phyloP scores from a whole-genome alignment of 2,797 vertebrate genomes.

The Vespertilio murinus region DNA sequence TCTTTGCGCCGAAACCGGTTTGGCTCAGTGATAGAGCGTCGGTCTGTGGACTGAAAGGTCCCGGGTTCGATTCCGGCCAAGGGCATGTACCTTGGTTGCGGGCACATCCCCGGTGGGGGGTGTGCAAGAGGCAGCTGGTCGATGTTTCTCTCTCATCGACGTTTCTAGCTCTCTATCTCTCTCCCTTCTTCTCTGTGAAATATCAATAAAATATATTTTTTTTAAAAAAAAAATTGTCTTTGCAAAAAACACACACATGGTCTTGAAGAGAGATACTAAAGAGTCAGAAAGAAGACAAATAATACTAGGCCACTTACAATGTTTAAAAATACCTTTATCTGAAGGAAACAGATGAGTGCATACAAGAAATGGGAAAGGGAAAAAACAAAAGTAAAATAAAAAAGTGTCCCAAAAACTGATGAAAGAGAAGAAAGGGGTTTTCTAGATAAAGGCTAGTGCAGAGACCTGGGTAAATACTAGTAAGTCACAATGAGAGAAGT shows the following conservation, averaged over 20 bases:
- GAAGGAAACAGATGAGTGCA: conserved; percentile 4
- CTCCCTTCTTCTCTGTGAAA: no score
- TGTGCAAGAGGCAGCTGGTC: no score
- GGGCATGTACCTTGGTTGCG: no score
- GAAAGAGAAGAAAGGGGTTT: not conserved
- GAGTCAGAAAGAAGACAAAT: not conserved
- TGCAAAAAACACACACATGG: not conserved
- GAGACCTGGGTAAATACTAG: not conserved
- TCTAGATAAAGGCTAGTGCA: not conserved
- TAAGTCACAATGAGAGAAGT: not conserved
- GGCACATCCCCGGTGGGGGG: no score
- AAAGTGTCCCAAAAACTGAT: not conserved
- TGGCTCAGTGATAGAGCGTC: no score
- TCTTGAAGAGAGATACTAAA: not conserved
- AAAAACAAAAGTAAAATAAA: not conserved
- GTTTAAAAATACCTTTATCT: conserved; percentile 47
- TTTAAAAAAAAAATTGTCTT: not conserved
- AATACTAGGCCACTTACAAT: not conserved
- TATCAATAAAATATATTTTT: not conserved
- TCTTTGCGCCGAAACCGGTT: no score
- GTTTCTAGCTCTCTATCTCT: no score
- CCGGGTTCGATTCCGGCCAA: no score
- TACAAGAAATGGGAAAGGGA: not conserved
- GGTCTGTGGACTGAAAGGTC: no score
- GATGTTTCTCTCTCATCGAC: no score